Evolutionary conservation across 2,888 invertebrate genomes (phyloP), one percentile per base, ranked within the genome.

Genomic region (Bellardia bayeri): DNA sequence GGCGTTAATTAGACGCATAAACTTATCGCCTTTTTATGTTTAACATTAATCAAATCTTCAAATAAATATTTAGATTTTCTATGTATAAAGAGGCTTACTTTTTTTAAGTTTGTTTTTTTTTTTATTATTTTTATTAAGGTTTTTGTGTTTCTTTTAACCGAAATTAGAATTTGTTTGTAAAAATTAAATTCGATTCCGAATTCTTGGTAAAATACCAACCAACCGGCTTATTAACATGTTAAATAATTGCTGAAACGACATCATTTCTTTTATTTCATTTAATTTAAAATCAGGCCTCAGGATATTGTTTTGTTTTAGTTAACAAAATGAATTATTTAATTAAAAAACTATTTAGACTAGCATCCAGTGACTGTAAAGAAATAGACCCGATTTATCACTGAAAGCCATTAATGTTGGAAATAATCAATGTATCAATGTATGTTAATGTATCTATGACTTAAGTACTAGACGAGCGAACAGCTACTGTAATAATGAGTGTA

Each of bases 1-100:
- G 86, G 87, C 89, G 89, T 89, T 89, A 89, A 89, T 88, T 84
- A 89, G 88, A 76, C 81, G 85, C 76, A 79, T 69, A 80, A 86
- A 88, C 82, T 85, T 80, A 86, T 89, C 86, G 87, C 83, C 87
- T 85, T 74, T 84, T 87, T 82, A 86, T 88, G 84, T 88, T 86
- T 64, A 82, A 79, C 88, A 87, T 88, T 89, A 86, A 89, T 87
- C 87, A 85, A 87, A 87, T 75, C 79, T 80, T 85, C 23, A 58
- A 68, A 85, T 40, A 85, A 85, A 87, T 79, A 87, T 82, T 82
- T 84, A 74, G 56, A 14, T 78, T 81, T 72, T 51, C 8, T 58
- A 68, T 9, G 23, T 33, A 2, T 2, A 16, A 7, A 16, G 42
- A 42, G 14, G 16, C 16, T 5, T 42, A 45, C 30, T 56, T 42